phyloP scores from a whole-genome alignment of 1,140 invertebrate genomes.

The Rhagoletis zephyria region DNA sequence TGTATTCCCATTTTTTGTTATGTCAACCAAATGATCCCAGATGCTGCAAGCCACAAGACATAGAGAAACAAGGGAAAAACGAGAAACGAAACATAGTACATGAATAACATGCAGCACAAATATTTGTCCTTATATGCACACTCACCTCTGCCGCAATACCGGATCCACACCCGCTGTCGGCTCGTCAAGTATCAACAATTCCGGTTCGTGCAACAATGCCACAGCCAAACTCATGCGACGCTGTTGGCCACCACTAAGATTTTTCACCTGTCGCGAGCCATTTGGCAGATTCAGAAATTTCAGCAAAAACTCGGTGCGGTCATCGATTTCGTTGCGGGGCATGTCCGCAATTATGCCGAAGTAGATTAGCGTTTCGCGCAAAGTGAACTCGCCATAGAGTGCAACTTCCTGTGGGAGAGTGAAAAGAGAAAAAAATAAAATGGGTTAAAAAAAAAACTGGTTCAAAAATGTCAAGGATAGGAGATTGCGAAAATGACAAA shows the following conservation, averaged over 20 bases:
- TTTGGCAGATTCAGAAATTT: constrained; percentile 83
- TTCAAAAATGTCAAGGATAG: not conserved
- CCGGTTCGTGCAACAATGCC: constrained; percentile 89
- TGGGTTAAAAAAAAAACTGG: not conserved
- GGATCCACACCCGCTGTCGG: constrained; percentile 97
- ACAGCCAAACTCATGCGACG: constrained; percentile 90
- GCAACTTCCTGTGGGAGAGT: constrained; percentile 83
- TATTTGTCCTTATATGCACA: not conserved
- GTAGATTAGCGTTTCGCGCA: constrained; percentile 90
- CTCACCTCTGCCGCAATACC: constrained; percentile 86
- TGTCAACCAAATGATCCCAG: constrained; percentile 93
- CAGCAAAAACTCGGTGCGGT: constrained; percentile 86
- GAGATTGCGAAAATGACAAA: not conserved
- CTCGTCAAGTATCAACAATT: constrained; percentile 93
- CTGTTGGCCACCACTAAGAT: constrained; percentile 92
- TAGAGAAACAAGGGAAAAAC: too few relatives aligned
- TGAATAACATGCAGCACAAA: not conserved
- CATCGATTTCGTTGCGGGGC: constrained; percentile 81
- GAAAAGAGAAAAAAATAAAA: not conserved
- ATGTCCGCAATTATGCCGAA: constrained; percentile 92
- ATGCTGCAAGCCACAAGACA: constrained; percentile 79
- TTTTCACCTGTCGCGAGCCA: constrained; percentile 82
- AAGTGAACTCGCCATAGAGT: constrained; percentile 92
- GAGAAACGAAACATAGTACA: constrained; percentile 18
- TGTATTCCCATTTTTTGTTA: constrained; percentile 87